Percentiles rank a stretch among this genome's conserved stretches.
Evolutionary conservation across 2,888 invertebrate genomes (phyloP).

Genomic region (Sinhomidia bicolor): DNA sequence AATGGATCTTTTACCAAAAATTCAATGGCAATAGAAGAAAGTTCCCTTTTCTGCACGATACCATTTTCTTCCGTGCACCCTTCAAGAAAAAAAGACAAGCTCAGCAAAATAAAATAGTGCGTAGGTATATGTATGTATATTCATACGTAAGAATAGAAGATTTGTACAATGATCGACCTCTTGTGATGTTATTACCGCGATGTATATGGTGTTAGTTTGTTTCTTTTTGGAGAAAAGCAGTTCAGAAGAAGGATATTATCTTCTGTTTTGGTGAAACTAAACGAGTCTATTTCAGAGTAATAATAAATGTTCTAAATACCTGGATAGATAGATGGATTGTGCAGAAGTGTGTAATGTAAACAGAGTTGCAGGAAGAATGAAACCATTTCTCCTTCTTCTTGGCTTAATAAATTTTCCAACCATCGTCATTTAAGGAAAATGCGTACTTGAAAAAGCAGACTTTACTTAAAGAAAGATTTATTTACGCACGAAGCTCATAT

Average conservation of each 20-base stretch:
- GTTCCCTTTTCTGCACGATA: too few relatives aligned
- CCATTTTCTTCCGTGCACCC: slow-evolving; percentile 13
- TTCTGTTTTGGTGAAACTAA: neutral
- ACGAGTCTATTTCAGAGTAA: neutral
- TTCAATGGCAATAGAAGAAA: neutral
- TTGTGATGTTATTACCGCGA: too few relatives aligned
- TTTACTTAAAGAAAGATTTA: slow-evolving; percentile 19
- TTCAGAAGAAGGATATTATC: neutral
- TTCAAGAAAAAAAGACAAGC: slow-evolving; percentile 6
- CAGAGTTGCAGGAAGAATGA: neutral
- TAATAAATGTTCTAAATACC: neutral
- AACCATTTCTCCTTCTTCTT: neutral
- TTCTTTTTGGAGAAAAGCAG: neutral
- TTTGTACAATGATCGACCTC: slow-evolving; percentile 27
- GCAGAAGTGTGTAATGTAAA: too few relatives aligned
- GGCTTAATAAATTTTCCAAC: slow-evolving; percentile 15
- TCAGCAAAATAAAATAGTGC: slow-evolving; percentile 50
- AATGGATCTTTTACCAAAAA: neutral
- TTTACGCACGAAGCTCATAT: neutral
- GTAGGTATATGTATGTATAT: neutral
- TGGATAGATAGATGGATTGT: neutral
- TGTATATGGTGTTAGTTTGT: slow-evolving; percentile 16
- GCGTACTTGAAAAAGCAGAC: neutral
- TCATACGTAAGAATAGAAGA: neutral
- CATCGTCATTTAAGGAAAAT: neutral